Base-by-base conservation (phyloP, 53 echinoderm and acorn worm genomes). In the Luidia sarsii region DNA sequence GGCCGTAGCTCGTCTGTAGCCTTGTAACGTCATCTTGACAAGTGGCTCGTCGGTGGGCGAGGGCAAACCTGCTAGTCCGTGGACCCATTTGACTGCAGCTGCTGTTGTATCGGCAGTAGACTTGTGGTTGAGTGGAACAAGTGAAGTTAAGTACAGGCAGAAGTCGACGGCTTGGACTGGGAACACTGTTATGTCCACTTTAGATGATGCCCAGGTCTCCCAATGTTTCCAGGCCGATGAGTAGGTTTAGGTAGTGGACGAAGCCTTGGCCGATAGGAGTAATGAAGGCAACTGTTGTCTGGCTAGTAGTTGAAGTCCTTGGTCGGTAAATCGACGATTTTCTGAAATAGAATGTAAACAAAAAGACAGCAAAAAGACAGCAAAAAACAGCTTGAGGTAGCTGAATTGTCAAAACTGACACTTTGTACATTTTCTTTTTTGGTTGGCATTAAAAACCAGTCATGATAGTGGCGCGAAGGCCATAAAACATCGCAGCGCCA, bases 31-130 rank as follows among this genome's bases (percentile, higher is more conserved):
- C 21, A 50, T 48, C 27, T 60, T 63, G n/a, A 84, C 84, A 50
- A 84, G 45, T 4, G 85, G 56, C 23, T 68, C 39, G 25, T 82
- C 83, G 3, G 67, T 72, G 29, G 85, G 85, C 23, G 75, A 73
- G 19, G 57, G 20, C 28, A 84, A 25, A 3, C 77, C 77, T 23
- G 77, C 77, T 28, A 75, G 22, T 2, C 29, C 23, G 60, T 75
- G 77, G 25, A 59, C 60, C n/a, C 54, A 75, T 38, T 75, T 75
- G 22, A 52, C 67, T 10, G 67, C 51, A 16, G 82, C 82, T 34
- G 35, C 20, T 6, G 52, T 22, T 14, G 38, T 3, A 25, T 50
- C 50, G 28, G 71, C 50, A 15, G 23, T 31, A 3, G 51, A 50
- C 33, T 50, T 71, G 30, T 29, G 32, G 2, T 52, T 52, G 13